Base-by-base conservation (phyloP, 2,113 vertebrate genomes). In the Willisornis vidua region DNA sequence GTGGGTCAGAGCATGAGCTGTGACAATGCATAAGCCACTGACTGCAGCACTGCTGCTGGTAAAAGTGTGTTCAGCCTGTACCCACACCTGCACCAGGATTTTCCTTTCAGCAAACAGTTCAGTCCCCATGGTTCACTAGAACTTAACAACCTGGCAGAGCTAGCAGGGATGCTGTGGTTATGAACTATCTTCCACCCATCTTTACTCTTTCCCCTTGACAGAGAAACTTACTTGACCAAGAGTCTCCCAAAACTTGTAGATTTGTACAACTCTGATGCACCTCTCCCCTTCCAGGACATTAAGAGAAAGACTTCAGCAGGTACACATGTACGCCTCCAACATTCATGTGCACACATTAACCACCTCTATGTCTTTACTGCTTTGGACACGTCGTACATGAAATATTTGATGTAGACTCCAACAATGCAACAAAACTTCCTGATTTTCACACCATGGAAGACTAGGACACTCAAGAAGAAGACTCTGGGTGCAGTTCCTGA, bases 301-400 rank as follows among this genome's bases (percentile, higher is more conserved):
- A 19, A 35, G 24, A 79, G 76, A 28, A 79, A 67, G 43, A 1
- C 13, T 54, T 35, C 1, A 7, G 23, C 59, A n/a, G 23, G 39
- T 16, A 43, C 1, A 2, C 1, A 0, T 5, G 18, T 31, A 33
- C 4, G 82, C 23, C 20, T 79, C 49, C 10, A 23, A 16, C 2
- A 2, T 65, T 59, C 55, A 41, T 1, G 24, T 8, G 6, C n/a
- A 65, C 41, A 35, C 8, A 5, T 39, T 14, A 85, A 26, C 28
- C 14, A 41, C 14, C 26, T 35, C 61, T 29, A 3, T 12, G 15
- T 45, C 54, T 65, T 59, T 18, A 4, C 41, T 84, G 45, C 48
- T 66, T 66, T 52, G 43, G n/a, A 25, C 17, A 14, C 7, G 14
- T 43, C 16, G 17, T 33, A 37, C 63, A 25, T 18, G 23, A 39